These are phyloP conservation scores for Salminus brasiliensis DNA, from an alignment of 2,113 vertebrate species.

Conservation along the genomic window DNA sequence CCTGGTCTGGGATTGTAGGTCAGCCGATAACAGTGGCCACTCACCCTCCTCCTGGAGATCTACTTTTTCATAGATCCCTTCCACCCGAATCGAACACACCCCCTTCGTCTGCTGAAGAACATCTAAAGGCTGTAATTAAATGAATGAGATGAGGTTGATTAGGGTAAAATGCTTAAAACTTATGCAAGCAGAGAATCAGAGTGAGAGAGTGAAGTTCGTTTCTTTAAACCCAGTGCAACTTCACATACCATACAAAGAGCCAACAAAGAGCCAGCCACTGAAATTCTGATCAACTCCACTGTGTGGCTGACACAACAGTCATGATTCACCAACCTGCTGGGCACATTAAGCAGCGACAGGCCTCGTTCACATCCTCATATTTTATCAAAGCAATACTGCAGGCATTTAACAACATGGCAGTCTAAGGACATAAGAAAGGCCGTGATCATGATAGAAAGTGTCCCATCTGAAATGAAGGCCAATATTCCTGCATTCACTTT, in stretches of 20 bases:
- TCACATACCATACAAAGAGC: conserved; percentile 30
- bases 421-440: conserved; percentile 22
- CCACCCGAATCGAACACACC: too few relatives aligned
- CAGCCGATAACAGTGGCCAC: too few relatives aligned
- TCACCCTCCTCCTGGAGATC: too few relatives aligned
- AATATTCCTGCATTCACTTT: conserved; percentile 21
- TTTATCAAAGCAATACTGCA: conserved; percentile 42
- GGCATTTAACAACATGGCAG: conserved; percentile 26
- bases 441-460: conserved; percentile 55
- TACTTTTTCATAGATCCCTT: too few relatives aligned
- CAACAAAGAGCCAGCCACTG: too few relatives aligned
- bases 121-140: too few relatives aligned
- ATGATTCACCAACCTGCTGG: background rate
- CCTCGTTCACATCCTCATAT: conserved; percentile 16
- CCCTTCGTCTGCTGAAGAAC: too few relatives aligned
- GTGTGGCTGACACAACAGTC: background rate
- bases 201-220: too few relatives aligned
- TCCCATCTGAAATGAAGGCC: conserved; percentile 34
- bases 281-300: conserved; percentile 7
- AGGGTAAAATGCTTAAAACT: too few relatives aligned
- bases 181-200: too few relatives aligned
- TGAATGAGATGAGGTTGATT: too few relatives aligned
- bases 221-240: too few relatives aligned
- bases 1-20: background rate
- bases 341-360: conserved; percentile 7